phyloP scores from a whole-genome alignment of 2,888 invertebrate species.

The Nudaria mundana region DNA sequence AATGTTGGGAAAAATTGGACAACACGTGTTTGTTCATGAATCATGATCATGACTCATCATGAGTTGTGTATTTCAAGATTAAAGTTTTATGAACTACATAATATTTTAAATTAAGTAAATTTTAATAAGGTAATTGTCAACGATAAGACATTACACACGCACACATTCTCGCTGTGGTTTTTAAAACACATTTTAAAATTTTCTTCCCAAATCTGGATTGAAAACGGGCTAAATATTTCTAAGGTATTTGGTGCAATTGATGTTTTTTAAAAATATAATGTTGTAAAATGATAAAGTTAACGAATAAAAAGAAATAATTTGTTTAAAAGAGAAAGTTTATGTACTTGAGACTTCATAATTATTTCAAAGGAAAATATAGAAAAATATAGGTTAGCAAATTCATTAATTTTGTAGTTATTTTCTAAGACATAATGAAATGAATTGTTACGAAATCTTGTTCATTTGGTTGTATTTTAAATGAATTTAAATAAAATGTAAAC shows the following conservation, averaged over 20 bases:
- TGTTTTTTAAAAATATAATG: slow-evolving; percentile 41
- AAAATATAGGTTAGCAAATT: too few relatives aligned
- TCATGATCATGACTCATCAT: too few relatives aligned
- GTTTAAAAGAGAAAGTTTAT: too few relatives aligned
- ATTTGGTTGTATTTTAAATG: slow-evolving; percentile 4
- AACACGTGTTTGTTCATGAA: too few relatives aligned
- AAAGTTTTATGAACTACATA: slow-evolving; percentile 14
- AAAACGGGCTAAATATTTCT: slow-evolving; percentile 35
- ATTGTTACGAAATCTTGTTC: slow-evolving; percentile 21
- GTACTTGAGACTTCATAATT: too few relatives aligned
- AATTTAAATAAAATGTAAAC: slow-evolving; percentile 22
- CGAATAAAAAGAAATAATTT: too few relatives aligned
- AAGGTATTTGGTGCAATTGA: slow-evolving; percentile 45
- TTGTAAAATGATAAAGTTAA: not conserved
- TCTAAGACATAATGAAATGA: too few relatives aligned
- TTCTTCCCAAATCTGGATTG: slow-evolving; percentile 18
- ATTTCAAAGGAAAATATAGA: too few relatives aligned
- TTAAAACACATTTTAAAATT: slow-evolving; percentile 12
- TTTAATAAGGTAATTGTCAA: slow-evolving; percentile 13
- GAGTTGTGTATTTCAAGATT: too few relatives aligned
- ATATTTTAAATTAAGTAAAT: slow-evolving; percentile 26
- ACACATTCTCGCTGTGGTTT: slow-evolving; percentile 16
- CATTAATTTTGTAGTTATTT: too few relatives aligned
- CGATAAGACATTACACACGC: slow-evolving; percentile 6
- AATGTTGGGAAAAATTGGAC: too few relatives aligned